Percentiles rank a stretch among this genome's conserved stretches.
These are phyloP conservation scores for Cydia splendana DNA, from an alignment of 1,140 invertebrate genomes.

Conservation along the genomic window DNA sequence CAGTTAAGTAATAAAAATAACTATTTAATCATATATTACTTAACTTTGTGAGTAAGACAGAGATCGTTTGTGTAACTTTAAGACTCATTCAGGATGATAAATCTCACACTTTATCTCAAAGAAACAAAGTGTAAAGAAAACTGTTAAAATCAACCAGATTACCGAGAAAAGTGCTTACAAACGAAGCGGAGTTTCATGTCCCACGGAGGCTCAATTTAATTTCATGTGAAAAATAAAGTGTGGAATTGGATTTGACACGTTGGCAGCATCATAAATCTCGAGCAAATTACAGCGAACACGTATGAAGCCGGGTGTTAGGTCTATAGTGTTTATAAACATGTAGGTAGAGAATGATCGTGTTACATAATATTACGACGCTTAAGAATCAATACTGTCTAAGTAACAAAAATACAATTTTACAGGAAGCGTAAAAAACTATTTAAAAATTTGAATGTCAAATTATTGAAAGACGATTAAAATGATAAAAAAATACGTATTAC, in stretches of 20 bases:
- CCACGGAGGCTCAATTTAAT: constrained; percentile 15
- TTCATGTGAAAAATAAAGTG: constrained; percentile 29
- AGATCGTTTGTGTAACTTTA: neutral
- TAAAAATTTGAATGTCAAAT: no score
- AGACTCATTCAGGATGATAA: neutral
- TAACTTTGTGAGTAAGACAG: no score
- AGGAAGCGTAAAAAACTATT: no score
- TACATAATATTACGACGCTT: no score
- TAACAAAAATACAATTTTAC: no score
- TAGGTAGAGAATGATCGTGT: no score
- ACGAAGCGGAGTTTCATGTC: constrained; percentile 2
- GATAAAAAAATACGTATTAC: no score
- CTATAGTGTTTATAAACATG: no score
- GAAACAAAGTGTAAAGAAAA: neutral
- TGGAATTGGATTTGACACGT: neutral
- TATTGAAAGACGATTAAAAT: no score
- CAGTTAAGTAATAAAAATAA: no score
- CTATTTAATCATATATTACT: no score
- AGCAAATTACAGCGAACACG: neutral
- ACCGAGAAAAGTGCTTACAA: neutral
- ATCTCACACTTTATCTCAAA: neutral
- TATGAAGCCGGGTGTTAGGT: neutral
- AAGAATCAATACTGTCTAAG: no score
- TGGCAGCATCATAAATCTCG: constrained; percentile 27
- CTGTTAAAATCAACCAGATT: neutral